A percentile compares a stretch with the other conserved stretches of the same genome.
Conservation (phyloP, 2,888 invertebrate genomes). For the Dione vanillae region DNA sequence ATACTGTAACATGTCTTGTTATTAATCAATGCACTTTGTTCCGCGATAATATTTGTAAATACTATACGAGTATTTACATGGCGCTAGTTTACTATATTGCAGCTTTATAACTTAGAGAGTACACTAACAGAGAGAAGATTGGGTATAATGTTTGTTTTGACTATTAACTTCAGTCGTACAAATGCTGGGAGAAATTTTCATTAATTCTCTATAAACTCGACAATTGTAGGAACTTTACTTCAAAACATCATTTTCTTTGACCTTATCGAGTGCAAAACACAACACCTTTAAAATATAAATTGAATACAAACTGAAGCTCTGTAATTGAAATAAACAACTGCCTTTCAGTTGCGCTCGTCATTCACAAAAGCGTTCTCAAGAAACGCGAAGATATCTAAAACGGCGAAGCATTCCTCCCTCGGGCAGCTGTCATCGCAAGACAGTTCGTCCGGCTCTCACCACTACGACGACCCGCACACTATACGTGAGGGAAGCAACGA, state of each 20-base stretch:
- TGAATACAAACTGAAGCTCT: conserved; percentile 1
- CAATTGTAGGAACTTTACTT: too few species aligned
- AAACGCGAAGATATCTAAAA: conserved; percentile 91
- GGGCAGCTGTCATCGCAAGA: conserved; percentile 82
- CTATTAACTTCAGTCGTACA: too few species aligned
- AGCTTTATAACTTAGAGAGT: too few species aligned
- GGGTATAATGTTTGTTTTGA: too few species aligned
- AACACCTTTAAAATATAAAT: neutral
- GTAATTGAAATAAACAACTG: conserved; percentile 40
- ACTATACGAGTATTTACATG: too few species aligned
- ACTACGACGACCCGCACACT: conserved; percentile 80
- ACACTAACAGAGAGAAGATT: too few species aligned
- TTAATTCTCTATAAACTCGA: too few species aligned
- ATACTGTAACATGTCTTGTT: neutral
- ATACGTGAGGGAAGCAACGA: conserved; percentile 82
- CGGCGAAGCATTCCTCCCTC: conserved; percentile 82
- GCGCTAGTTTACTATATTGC: too few species aligned
- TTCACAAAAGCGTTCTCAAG: conserved; percentile 98
- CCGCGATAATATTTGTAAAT: neutral
- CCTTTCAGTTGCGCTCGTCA: conserved; percentile 92
- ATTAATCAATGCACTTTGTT: neutral
- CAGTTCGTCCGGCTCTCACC: conserved; percentile 79
- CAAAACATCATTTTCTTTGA: too few species aligned
- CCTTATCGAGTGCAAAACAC: neutral
- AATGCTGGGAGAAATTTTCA: too few species aligned